Conservation (phyloP, 2,888 invertebrate species). For the Aromia moschata region DNA sequence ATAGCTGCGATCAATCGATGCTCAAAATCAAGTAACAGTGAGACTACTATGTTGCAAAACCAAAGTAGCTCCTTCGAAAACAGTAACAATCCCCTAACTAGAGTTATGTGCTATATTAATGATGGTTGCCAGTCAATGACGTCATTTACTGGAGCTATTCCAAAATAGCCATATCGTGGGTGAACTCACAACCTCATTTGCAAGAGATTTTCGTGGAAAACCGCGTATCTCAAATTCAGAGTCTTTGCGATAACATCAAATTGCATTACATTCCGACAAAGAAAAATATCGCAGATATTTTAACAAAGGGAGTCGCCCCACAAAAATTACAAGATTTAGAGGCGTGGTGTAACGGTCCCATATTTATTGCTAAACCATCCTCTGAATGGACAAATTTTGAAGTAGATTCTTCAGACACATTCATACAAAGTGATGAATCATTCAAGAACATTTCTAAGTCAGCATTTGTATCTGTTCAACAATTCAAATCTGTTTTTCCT, state of each 20-base stretch:
- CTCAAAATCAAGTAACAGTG: neutral
- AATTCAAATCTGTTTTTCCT: no score
- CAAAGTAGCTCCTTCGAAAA: constrained; percentile 37
- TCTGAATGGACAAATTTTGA: no score
- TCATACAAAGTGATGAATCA: no score
- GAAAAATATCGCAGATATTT: constrained; percentile 27
- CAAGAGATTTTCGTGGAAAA: constrained; percentile 21
- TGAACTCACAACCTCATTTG: constrained; percentile 5
- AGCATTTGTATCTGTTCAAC: no score
- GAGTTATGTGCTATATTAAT: constrained; percentile 24
- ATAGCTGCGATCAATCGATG: neutral
- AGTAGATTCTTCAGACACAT: no score
- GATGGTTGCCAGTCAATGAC: constrained; percentile 11
- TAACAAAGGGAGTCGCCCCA: constrained; percentile 5
- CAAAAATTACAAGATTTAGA: neutral
- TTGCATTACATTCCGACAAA: neutral
- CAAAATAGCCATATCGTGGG: constrained; percentile 23
- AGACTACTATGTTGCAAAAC: constrained; percentile 35
- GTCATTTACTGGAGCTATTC: constrained; percentile 14
- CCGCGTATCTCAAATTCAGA: constrained; percentile 17
- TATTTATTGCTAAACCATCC: no score
- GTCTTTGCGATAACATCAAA: neutral
- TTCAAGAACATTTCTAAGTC: no score
- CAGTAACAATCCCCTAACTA: constrained; percentile 30
- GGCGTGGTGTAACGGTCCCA: no score